phyloP scores from a whole-genome alignment of 2,113 vertebrate genomes.

The Paramormyrops kingsleyae region DNA sequence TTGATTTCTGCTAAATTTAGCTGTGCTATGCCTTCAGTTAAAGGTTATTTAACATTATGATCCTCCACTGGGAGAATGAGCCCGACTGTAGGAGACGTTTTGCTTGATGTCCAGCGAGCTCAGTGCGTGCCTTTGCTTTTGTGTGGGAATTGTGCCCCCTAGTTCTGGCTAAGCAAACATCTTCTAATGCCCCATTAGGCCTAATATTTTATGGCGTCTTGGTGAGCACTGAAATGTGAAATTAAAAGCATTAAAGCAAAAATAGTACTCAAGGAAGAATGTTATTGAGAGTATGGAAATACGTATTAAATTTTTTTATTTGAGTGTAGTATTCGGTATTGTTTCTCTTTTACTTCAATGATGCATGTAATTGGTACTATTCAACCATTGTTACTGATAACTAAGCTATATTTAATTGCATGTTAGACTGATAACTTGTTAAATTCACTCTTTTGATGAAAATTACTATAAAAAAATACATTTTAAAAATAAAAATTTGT shows the following conservation, averaged over 20 bases:
- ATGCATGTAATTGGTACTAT: neutral
- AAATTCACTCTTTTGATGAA: neutral
- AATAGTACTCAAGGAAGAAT: neutral
- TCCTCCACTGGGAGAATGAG: neutral
- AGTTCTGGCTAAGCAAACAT: neutral
- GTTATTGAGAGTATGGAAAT: neutral
- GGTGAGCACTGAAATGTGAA: slow-evolving; percentile 1
- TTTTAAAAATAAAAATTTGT: neutral
- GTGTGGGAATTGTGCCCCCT: neutral
- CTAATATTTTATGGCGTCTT: neutral
- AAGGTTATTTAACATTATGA: neutral
- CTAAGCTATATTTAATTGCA: neutral
- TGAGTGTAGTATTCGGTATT: neutral
- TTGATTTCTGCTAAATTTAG: neutral
- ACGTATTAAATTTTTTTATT: neutral
- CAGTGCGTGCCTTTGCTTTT: neutral
- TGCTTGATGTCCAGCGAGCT: neutral
- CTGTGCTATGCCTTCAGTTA: neutral
- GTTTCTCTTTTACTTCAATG: neutral
- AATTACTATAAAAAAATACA: neutral
- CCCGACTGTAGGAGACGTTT: neutral
- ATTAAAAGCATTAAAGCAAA: neutral
- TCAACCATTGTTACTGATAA: neutral
- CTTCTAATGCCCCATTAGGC: neutral
- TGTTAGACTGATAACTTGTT: neutral